phyloP scores from a whole-genome alignment of 2,113 vertebrate species.

The Phaethon lepturus region DNA sequence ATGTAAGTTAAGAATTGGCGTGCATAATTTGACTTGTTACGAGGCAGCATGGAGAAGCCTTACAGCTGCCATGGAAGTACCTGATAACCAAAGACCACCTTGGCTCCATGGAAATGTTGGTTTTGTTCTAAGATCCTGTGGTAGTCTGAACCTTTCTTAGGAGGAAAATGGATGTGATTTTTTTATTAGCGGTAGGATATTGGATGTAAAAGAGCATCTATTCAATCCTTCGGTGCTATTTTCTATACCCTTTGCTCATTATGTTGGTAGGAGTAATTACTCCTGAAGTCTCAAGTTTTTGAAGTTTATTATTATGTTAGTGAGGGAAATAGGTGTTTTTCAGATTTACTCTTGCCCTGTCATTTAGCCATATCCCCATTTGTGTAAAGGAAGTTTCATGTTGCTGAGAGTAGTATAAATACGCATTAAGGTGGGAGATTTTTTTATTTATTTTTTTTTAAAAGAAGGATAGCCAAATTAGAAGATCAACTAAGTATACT shows the following conservation, averaged over 20 bases:
- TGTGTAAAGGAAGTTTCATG: background rate
- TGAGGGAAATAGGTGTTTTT: background rate
- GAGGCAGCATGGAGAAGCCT: background rate
- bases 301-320: background rate
- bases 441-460: background rate
- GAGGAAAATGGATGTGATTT: background rate
- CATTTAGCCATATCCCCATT: background rate
- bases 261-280: background rate
- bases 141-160: background rate
- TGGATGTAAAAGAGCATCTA: background rate
- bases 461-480: background rate
- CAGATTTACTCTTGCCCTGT: background rate
- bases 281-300: background rate
- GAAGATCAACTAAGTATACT: background rate
- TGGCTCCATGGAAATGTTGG: background rate
- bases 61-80: background rate
- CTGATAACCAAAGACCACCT: background rate
- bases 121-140: background rate
- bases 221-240: background rate
- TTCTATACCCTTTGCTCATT: background rate
- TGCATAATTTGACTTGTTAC: background rate
- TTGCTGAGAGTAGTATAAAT: background rate
- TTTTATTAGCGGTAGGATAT: background rate
- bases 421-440: background rate
- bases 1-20: background rate